Evolutionary conservation across 2,797 vertebrate genomes (phyloP).

Genomic region (Microtus agrestis): DNA sequence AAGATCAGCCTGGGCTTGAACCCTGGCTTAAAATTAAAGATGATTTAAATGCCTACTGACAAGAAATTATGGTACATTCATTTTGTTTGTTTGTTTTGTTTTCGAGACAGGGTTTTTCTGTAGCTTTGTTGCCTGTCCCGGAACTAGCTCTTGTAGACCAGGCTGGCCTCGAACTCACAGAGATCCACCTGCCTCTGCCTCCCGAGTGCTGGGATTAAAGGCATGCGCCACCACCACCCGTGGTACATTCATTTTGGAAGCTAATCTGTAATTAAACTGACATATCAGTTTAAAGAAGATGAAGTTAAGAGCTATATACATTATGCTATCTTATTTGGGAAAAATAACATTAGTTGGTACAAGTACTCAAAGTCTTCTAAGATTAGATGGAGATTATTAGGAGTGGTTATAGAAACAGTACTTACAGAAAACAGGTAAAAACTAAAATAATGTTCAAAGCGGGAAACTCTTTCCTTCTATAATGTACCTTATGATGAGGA

Average conservation of each 20-base stretch:
- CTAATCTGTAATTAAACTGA: constrained; percentile 23
- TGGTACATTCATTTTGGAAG: constrained; percentile 22
- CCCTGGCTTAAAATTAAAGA: neutral
- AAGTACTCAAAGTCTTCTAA: constrained; percentile 7
- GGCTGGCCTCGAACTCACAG: too few relatives aligned
- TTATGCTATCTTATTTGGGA: constrained; percentile 4
- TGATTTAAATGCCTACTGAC: neutral
- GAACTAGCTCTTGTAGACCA: too few relatives aligned
- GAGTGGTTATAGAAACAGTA: neutral
- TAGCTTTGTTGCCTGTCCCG: too few relatives aligned
- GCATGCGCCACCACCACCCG: too few relatives aligned
- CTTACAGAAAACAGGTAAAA: constrained; percentile 1
- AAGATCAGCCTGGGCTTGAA: neutral
- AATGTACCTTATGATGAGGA: neutral
- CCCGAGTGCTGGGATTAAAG: too few relatives aligned
- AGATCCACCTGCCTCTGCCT: too few relatives aligned
- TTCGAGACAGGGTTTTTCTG: too few relatives aligned
- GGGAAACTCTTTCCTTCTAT: neutral
- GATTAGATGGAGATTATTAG: neutral
- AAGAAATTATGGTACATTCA: neutral
- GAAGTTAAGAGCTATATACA: constrained; percentile 42
- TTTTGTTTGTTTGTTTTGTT: neutral
- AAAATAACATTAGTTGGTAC: neutral
- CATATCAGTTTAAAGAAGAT: constrained; percentile 44
- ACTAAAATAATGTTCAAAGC: neutral